Conservation (phyloP, 2,113 vertebrate genomes). For the Oreamnos americanus region DNA sequence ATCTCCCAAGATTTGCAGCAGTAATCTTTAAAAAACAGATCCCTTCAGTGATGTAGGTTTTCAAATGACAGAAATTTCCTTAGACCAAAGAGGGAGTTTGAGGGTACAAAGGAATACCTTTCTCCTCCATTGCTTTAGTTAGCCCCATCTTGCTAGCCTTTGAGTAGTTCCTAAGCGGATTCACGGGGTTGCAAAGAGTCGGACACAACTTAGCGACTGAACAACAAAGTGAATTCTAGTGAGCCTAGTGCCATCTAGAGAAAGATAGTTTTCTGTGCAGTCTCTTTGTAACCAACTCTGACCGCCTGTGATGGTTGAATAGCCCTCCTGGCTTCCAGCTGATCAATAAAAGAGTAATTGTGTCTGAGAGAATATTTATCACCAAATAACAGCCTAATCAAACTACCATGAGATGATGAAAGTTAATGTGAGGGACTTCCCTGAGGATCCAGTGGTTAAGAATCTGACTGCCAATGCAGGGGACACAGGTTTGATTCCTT, state of each 20-base stretch:
- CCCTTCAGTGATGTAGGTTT: not conserved
- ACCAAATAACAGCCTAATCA: not conserved
- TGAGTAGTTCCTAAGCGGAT: not conserved
- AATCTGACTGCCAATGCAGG: not conserved
- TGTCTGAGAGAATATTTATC: conserved; percentile 20
- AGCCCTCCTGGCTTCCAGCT: not conserved
- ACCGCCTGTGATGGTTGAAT: not conserved
- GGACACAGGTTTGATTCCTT: not conserved
- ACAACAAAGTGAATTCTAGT: not conserved
- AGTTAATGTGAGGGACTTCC: not conserved
- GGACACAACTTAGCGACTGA: not conserved
- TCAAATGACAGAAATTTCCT: conserved; percentile 18
- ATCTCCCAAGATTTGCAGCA: conserved; percentile 15
- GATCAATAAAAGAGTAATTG: not conserved
- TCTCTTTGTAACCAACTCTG: not conserved
- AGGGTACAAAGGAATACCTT: not conserved
- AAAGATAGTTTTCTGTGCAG: not conserved
- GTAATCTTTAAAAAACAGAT: not conserved
- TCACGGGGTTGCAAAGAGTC: not conserved
- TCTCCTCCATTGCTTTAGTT: not conserved
- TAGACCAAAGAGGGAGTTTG: not conserved
- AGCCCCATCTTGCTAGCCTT: not conserved
- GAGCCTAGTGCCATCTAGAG: not conserved
- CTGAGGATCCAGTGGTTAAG: not conserved
- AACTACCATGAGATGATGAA: not conserved